Base-by-base conservation (phyloP, 2,888 invertebrate species). In the Caenorhabditis sp. region DNA sequence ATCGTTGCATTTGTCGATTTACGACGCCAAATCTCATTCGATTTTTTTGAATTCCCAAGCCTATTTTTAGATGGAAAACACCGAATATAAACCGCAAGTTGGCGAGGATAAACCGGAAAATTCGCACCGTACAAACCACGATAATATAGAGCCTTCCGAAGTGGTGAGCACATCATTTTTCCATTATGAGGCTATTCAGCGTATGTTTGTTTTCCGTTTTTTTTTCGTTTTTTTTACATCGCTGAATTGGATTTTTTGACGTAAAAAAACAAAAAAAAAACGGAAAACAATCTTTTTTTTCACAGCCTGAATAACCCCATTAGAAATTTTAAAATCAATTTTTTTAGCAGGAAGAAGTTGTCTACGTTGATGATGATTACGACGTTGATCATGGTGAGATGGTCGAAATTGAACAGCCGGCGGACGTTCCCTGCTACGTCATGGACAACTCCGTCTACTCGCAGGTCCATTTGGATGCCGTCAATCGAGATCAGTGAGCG, bases 401-500 rank as follows among this genome's bases (percentile, higher is more conserved):
- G 7, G 17, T 52, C 6, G 22, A 53, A 35, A 32, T 27, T 15
- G 27, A 46, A n/a, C 37, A 39, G 20, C n/a, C 30, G 9, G 1
- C 32, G 15, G 68, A 76, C 20, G 56, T 61, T 6, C 46, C 46
- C 3, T 75, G 68, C 37, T 50, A 68, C 35, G 68, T 68, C 7
- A 62, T 61, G 55, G 56, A 63, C 26, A 48, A 32, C n/a, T 30
- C 24, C 22, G 58, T 63, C 24, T 70, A 26, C 11, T 15, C 63
- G 1, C 50, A 35, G 24, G 50, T 52, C 6, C 32, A 17, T 35
- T 41, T 76, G 15, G 30, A 62, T 7, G 52, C 62, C 5, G 53
- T 63, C 9, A 70, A 70, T 63, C 32, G 46, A 13, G 75, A 70
- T 41, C 75, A 76, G 75, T 76, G 13, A 63, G 75, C n/a, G n/a